Evolutionary conservation across 2,888 invertebrate species (phyloP).

Genomic region (Drosophila tanythrix): DNA sequence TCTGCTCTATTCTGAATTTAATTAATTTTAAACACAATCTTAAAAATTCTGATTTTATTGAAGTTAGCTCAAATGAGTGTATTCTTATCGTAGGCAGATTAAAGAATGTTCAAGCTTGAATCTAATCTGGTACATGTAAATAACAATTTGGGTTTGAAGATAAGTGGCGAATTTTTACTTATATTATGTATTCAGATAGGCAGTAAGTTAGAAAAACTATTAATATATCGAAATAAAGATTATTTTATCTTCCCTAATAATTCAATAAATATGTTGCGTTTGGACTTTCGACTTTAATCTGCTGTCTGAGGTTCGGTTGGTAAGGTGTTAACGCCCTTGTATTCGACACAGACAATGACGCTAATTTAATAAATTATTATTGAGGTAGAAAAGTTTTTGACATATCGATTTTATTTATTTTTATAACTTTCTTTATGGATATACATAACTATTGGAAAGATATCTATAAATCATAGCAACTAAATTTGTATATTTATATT

Average conservation of each 20-base stretch:
- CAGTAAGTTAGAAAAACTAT: not conserved
- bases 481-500: not conserved
- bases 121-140: not conserved
- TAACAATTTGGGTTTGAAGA: no score
- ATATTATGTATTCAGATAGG: not conserved
- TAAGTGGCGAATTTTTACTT: not conserved
- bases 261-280: not conserved
- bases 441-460: not conserved
- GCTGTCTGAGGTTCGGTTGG: no score
- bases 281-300: not conserved
- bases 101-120: not conserved
- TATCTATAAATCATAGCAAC: not conserved
- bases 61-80: not conserved
- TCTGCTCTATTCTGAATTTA: not conserved
- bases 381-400: conserved; percentile 23
- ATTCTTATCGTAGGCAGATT: not conserved
- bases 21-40: not conserved
- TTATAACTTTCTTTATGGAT: not conserved
- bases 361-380: conserved; percentile 12
- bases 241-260: not conserved
- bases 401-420: not conserved
- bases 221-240: not conserved
- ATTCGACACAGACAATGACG: not conserved
- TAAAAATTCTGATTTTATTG: no score
- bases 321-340: not conserved